Base-by-base conservation (phyloP, 2,113 vertebrate genomes). In the Scophthalmus maximus region DNA sequence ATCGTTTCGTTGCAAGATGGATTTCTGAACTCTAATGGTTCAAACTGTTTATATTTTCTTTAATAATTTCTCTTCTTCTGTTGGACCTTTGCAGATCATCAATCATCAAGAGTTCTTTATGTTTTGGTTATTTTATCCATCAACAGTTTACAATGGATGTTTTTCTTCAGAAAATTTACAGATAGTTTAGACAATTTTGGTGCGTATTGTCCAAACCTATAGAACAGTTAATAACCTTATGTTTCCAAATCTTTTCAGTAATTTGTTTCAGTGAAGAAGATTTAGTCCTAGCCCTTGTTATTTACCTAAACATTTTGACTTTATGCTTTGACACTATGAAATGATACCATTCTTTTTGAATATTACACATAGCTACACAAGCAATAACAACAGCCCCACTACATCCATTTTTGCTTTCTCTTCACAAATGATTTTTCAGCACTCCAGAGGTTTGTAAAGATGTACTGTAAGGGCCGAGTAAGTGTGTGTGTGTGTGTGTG, bases 371-470 rank as follows among this genome's bases (percentile, higher is more conserved):
- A 64, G 17, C n/a, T 22, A 12, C 26, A 44, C 6, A 40, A 15
- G 17, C 17, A 5, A 15, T 40, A 36, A 5, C 50, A 8, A 20
- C 23, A n/a, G n/a, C n/a, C n/a, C n/a, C n/a, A 17, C 25, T 5
- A 17, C 18, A 12, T 38, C 22, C 12, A 25, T 52, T 50, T 29
- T 51, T n/a, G 26, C 17, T 55, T 9, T 52, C 63, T 68, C 8
- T 25, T 72, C 49, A 20, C 20, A 34, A 27, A 44, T 55, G 27
- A 25, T n/a, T n/a, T n/a, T n/a, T n/a, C n/a, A n/a, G n/a, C 44
- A 62, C 30, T 70, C 47, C 25, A 47, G 32, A 57, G 8, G 26
- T 53, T 51, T 73, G 25, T 36, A 25, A 47, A 72, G 50, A 50
- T 26, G 8, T 55, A 20, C 32, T 68, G 4, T 25, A 61, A 51